A percentile compares a stretch with the other conserved stretches of the same genome.
phyloP scores from a whole-genome alignment of 2,113 vertebrate genomes.

The Benitochromis conjunctus region DNA sequence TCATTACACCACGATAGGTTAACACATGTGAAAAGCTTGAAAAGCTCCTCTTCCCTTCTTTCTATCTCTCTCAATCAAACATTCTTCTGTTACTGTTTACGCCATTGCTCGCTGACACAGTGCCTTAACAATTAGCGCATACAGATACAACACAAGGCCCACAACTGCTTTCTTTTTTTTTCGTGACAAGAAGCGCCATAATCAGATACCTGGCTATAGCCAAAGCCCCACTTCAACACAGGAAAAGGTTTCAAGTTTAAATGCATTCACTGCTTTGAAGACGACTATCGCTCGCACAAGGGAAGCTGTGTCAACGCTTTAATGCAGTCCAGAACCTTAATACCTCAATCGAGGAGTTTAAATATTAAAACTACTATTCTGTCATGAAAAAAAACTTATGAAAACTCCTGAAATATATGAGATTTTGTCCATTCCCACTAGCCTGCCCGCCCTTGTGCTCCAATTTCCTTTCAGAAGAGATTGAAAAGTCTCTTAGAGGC shows the following conservation, averaged over 20 bases:
- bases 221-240: constrained; percentile 9
- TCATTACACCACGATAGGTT: constrained; percentile 51
- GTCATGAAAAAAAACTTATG: constrained; percentile 1
- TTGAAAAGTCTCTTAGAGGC: constrained; percentile 63
- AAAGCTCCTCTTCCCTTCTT: neutral
- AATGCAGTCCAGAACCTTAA: constrained; percentile 30
- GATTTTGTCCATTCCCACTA: constrained; percentile 42
- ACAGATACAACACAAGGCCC: neutral
- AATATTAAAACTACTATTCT: constrained; percentile 54
- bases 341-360: constrained; percentile 33
- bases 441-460: constrained; percentile 36
- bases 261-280: constrained; percentile 3
- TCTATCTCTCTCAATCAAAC: constrained; percentile 27
- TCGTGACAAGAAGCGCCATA: neutral
- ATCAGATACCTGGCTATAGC: constrained; percentile 5
- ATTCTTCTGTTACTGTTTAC: neutral
- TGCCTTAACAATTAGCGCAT: neutral
- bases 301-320: neutral
- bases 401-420: constrained; percentile 54
- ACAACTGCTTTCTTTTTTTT: neutral
- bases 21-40: constrained; percentile 38
- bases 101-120: neutral
- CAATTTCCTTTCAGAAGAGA: constrained; percentile 62
- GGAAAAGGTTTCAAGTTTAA: constrained; percentile 12
- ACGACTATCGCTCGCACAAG: neutral